These are phyloP conservation scores for Agriopis aurantiaria DNA, from an alignment of 2,888 invertebrate species.

Conservation along the genomic window DNA sequence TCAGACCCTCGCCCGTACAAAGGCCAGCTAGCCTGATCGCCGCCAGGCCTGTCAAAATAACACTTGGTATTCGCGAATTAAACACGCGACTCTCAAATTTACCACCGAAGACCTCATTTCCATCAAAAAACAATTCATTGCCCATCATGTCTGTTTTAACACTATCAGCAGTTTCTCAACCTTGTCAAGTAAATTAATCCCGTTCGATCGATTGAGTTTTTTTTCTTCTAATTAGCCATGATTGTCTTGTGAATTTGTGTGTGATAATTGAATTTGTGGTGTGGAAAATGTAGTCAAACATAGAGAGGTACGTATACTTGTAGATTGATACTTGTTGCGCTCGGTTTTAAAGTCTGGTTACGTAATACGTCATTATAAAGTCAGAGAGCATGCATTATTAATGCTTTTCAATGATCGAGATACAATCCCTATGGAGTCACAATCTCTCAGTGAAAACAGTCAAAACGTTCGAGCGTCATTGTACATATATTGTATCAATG, in stretches of 20 bases:
- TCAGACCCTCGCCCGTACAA: slow-evolving; percentile 66
- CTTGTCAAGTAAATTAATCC: slow-evolving; percentile 28
- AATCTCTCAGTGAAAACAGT: no score
- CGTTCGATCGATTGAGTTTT: slow-evolving; percentile 37
- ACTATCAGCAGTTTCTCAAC: slow-evolving; percentile 32
- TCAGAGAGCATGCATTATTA: slow-evolving; percentile 36
- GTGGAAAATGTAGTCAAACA: slow-evolving; percentile 69
- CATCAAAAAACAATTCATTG: neutral
- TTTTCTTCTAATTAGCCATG: slow-evolving; percentile 49
- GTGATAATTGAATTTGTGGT: slow-evolving; percentile 61
- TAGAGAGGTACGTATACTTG: slow-evolving; percentile 67
- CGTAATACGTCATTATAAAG: slow-evolving; percentile 68
- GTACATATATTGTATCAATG: no score
- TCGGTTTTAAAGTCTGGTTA: slow-evolving; percentile 64
- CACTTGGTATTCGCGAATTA: slow-evolving; percentile 65
- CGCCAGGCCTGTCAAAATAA: slow-evolving; percentile 78
- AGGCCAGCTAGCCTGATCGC: slow-evolving; percentile 71
- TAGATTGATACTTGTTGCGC: slow-evolving; percentile 78
- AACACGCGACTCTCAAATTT: slow-evolving; percentile 53
- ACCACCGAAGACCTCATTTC: slow-evolving; percentile 27
- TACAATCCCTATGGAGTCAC: no score
- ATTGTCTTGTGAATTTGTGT: slow-evolving; percentile 60
- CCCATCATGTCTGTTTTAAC: slow-evolving; percentile 19
- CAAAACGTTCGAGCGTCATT: no score
- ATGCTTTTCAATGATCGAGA: neutral